Conservation (phyloP, 2,888 invertebrate genomes). For the Steromphala cineraria region DNA sequence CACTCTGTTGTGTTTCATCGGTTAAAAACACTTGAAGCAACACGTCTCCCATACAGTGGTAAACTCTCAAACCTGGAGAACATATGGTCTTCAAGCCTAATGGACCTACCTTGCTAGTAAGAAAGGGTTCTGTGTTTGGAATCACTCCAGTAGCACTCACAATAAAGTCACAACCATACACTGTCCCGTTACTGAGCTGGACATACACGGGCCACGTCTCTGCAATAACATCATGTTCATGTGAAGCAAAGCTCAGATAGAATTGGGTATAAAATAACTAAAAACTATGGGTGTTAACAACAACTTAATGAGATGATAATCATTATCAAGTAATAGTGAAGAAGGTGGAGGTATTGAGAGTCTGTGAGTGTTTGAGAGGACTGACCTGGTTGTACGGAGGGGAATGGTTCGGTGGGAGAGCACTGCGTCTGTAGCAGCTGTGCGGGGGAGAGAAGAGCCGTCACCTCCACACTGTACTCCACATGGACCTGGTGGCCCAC, state of each 20-base stretch:
- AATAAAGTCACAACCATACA: constrained; percentile 89
- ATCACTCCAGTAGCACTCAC: constrained; percentile 96
- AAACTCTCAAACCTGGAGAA: no score
- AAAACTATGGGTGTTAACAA: no score
- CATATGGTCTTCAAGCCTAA: no score
- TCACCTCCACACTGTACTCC: constrained; percentile 75
- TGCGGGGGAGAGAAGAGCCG: constrained; percentile 58
- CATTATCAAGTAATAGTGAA: no score
- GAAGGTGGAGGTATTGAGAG: no score
- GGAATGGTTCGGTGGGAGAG: not conserved
- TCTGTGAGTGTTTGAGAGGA: no score
- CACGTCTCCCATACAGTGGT: no score
- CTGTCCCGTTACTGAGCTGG: constrained; percentile 83
- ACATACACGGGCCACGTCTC: constrained; percentile 83
- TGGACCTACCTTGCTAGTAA: constrained; percentile 40
- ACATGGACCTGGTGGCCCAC: constrained; percentile 71
- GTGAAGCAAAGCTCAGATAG: not conserved
- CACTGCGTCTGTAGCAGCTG: constrained; percentile 48
- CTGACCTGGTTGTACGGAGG: not conserved
- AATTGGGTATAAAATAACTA: not conserved
- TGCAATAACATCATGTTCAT: constrained; percentile 27
- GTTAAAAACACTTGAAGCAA: no score
- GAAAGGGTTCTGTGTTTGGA: constrained; percentile 74
- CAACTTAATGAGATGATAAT: no score
- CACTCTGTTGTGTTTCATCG: no score